Evolutionary conservation across 2,888 invertebrate species (phyloP).

Genomic region (Ophion obscuratus): DNA sequence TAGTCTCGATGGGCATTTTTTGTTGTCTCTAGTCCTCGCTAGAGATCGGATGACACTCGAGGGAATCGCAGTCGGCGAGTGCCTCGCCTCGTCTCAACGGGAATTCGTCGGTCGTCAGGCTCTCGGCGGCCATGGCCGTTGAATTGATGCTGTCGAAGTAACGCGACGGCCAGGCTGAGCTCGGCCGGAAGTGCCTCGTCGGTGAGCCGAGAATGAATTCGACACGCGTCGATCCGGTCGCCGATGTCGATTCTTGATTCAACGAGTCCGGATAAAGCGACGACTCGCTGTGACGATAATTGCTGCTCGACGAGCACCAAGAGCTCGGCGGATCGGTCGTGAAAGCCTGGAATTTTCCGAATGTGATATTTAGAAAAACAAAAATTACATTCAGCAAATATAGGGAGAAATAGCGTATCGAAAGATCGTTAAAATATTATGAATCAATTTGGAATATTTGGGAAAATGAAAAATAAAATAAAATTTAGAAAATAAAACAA

Average conservation of each 20-base stretch:
- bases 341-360: slow-evolving; percentile 73
- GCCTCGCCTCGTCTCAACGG: slow-evolving; percentile 85
- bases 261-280: slow-evolving; percentile 85
- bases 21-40: slow-evolving; percentile 74
- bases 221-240: slow-evolving; percentile 85
- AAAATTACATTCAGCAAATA: too few species aligned
- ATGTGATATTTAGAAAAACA: not conserved
- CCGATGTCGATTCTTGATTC: slow-evolving; percentile 84
- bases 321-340: slow-evolving; percentile 79
- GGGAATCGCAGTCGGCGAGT: slow-evolving; percentile 86
- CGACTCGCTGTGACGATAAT: slow-evolving; percentile 78
- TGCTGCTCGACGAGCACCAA: slow-evolving; percentile 80
- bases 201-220: slow-evolving; percentile 84
- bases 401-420: not conserved
- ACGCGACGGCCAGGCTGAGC: slow-evolving; percentile 83
- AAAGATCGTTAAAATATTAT: not conserved
- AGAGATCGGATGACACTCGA: slow-evolving; percentile 84
- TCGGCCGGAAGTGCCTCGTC: slow-evolving; percentile 82
- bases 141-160: slow-evolving; percentile 90
- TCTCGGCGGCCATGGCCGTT: slow-evolving; percentile 79
- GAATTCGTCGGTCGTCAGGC: slow-evolving; percentile 83
- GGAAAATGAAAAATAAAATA: slow-evolving; percentile 26
- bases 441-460: slow-evolving; percentile 1
- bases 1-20: slow-evolving; percentile 18
- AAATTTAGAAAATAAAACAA: not conserved